Percentiles rank a stretch among this genome's conserved stretches.
Conservation (phyloP, 2,113 vertebrate genomes). For the Sturnira hondurensis region DNA sequence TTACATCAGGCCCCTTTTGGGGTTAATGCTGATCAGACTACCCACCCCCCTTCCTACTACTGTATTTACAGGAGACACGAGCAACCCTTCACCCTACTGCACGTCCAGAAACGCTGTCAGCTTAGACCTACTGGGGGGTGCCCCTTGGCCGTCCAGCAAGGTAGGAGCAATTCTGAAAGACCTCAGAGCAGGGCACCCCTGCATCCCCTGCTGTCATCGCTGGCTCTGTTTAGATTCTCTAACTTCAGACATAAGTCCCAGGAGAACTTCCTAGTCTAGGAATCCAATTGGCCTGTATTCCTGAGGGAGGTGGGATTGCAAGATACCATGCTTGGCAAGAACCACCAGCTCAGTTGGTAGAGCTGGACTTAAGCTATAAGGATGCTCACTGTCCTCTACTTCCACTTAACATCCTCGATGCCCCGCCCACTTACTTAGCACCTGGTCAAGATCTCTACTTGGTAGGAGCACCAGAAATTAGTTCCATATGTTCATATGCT, state of each 20-base stretch:
- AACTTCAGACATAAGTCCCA: background rate
- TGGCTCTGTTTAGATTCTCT: background rate
- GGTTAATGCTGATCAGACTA: background rate
- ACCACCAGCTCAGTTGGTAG: background rate
- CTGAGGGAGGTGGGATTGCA: background rate
- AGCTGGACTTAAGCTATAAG: background rate
- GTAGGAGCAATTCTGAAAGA: background rate
- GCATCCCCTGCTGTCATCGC: background rate
- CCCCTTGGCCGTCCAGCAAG: background rate
- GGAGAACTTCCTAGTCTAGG: fast-evolving
- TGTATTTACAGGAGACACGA: background rate
- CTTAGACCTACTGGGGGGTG: background rate
- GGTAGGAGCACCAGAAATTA: background rate
- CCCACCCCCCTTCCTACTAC: background rate
- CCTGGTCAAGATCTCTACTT: background rate
- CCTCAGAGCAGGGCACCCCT: background rate
- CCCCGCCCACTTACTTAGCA: background rate
- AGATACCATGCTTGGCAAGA: background rate
- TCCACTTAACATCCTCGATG: background rate
- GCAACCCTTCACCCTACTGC: background rate
- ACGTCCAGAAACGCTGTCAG: background rate
- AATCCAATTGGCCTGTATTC: background rate
- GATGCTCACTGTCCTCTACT: background rate
- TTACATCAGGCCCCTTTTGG: background rate
- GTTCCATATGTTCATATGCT: background rate